A percentile compares a stretch with the other conserved stretches of the same genome.
Conservation (phyloP, 2,888 invertebrate species). For the Synergus umbraculus region DNA sequence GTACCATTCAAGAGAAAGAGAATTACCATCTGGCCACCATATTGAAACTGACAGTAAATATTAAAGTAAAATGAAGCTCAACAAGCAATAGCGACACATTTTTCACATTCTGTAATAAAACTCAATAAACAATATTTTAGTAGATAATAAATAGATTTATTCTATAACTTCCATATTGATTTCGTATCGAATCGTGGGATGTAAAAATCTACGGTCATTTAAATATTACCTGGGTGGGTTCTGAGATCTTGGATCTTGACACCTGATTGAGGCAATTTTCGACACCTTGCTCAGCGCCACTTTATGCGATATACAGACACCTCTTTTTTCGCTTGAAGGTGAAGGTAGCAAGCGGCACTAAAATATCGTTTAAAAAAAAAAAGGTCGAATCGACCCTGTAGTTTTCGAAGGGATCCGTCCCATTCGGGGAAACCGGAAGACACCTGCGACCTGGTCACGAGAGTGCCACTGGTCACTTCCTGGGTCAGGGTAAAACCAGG, state of each 20-base stretch:
- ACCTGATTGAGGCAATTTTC: slow-evolving; percentile 11
- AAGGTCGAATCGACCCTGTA: slow-evolving; percentile 36
- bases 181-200: not conserved
- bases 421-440: slow-evolving; percentile 61
- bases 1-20: too few species aligned
- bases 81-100: not conserved
- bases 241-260: not conserved
- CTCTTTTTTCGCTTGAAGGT: not conserved
- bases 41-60: not conserved
- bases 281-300: slow-evolving; percentile 13
- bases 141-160: not conserved
- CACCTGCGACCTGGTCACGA: slow-evolving; percentile 61
- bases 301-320: not conserved
- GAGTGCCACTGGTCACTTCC: slow-evolving; percentile 62
- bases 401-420: slow-evolving; percentile 38
- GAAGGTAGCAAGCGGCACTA: slow-evolving; percentile 35
- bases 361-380: slow-evolving; percentile 36
- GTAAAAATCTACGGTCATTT: not conserved
- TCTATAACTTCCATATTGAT: too few species aligned
- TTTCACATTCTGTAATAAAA: not conserved
- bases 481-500: slow-evolving; percentile 69
- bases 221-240: slow-evolving; percentile 21
- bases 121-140: not conserved
- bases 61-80: not conserved
- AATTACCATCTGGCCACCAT: too few species aligned